Evolutionary conservation across 2,113 vertebrate genomes (phyloP), one percentile per base, ranked within the genome.

Genomic region (Pluvianellus socialis): DNA sequence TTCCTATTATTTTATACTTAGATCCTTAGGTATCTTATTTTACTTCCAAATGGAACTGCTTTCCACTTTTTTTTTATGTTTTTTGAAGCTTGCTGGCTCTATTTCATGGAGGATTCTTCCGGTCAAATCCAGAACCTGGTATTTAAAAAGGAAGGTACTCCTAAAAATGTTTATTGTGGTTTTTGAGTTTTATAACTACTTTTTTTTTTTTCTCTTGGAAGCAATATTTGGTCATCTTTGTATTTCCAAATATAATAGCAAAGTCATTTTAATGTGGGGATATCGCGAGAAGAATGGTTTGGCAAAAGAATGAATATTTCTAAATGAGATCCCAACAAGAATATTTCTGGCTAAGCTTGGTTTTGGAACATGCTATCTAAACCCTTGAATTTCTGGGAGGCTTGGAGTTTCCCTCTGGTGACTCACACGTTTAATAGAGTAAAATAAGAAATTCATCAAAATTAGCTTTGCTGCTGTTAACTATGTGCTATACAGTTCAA

Each of bases 281-380:
- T 98, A 97, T 93, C 22, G 4, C 6, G 20, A 97, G 93, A 97
- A 98, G 89, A 97, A 88, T 81, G 87, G 56, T 96, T 98, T 98
- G 97, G 96, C 96, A 97, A 81, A 86, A 77, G 85, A 93, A 83
- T 1, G 50, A 63, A 33, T 97, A 94, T 95, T 98, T 98, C 95
- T 97, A 97, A 98, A 93, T 95, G 96, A 96, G 76, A 72, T 96
- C 96, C 59, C 83, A 96, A 89, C 44, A 95, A 72, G 82, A 97
- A 88, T 94, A 96, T 90, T 97, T 96, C 92, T 98, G 96, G 85
- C 95, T 93, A 85, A 96, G 56, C 90, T 96, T 75, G 90, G 19
- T 53, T 92, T 95, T 97, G 96, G 97, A 97, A 96, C 92, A 62
- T 89, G n/a, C 73, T 95, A 80, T 95, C 87, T 93, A 96, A 98